A percentile compares a stretch with the other conserved stretches of the same genome.
These are phyloP conservation scores for Microtus oregoni DNA, from an alignment of 2,113 vertebrate species.

Conservation along the genomic window DNA sequence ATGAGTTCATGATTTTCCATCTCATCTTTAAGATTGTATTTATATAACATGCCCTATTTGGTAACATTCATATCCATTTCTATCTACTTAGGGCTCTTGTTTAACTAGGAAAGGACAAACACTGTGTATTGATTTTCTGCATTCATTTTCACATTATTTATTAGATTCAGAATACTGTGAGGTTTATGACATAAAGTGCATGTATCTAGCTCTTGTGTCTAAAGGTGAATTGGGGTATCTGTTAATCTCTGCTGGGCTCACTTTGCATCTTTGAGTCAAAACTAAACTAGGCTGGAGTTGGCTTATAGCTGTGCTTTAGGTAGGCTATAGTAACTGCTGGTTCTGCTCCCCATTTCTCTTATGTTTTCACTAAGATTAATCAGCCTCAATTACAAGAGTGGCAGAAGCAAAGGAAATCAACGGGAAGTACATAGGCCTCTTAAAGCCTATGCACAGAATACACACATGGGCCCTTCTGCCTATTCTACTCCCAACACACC, in stretches of 20 bases:
- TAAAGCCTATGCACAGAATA: background rate
- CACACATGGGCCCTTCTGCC: background rate
- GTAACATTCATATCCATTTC: background rate
- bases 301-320: background rate
- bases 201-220: background rate
- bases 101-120: background rate
- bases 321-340: background rate
- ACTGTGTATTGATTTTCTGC: constrained; percentile 5
- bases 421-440: background rate
- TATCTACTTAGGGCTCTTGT: background rate
- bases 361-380: background rate
- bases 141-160: background rate
- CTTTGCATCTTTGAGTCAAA: background rate
- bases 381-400: background rate
- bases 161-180: background rate
- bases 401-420: background rate
- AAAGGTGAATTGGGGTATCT: background rate
- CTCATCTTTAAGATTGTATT: background rate
- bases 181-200: background rate
- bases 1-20: background rate
- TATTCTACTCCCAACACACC: background rate
- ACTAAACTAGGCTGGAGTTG: background rate
- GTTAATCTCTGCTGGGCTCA: background rate
- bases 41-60: constrained; percentile 3
- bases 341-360: background rate